Conservation (phyloP, 1,140 invertebrate species). For the Metopolophium dirhodum region DNA sequence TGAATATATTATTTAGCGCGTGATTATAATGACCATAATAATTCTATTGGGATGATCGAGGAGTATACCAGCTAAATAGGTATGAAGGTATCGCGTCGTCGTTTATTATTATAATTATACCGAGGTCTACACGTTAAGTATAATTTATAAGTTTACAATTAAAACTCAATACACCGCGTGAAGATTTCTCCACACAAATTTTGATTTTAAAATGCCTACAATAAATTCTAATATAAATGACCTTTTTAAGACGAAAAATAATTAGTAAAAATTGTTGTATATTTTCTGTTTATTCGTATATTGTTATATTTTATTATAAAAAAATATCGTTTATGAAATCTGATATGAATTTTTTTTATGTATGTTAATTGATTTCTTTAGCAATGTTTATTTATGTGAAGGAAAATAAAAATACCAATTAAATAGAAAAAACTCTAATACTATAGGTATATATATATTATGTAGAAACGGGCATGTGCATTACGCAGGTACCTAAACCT, state of each 20-base stretch:
- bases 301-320: not conserved
- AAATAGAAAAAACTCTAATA: not conserved
- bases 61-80: not conserved
- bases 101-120: not conserved
- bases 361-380: not conserved
- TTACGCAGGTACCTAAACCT: not conserved
- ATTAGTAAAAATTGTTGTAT: not conserved
- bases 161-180: too few species aligned
- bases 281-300: not conserved
- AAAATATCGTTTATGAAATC: not conserved
- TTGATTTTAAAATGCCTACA: not conserved
- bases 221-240: not conserved
- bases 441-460: not conserved
- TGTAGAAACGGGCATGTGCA: not conserved
- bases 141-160: too few species aligned
- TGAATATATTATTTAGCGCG: not conserved
- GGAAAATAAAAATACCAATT: not conserved
- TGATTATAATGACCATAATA: not conserved
- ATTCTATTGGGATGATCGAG: not conserved
- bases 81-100: not conserved
- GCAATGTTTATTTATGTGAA: not conserved
- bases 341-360: too few species aligned
- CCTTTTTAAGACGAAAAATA: not conserved
- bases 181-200: not conserved
- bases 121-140: not conserved